phyloP scores from a whole-genome alignment of 2,113 vertebrate species.

The Odobenus rosmarus region DNA sequence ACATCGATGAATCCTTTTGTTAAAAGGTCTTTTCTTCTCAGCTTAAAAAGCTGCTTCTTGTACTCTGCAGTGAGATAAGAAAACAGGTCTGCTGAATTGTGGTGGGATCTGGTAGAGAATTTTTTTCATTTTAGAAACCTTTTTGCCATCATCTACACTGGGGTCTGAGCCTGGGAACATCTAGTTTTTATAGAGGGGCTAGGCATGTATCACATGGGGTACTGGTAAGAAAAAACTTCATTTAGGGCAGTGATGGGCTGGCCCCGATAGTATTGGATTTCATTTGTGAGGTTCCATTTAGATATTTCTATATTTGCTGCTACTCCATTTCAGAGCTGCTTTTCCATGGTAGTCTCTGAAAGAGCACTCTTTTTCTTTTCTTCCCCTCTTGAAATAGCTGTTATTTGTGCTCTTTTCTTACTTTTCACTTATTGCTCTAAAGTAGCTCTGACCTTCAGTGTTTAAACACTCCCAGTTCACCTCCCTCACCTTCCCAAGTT shows the following conservation, averaged over 20 bases:
- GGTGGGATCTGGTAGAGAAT: background rate
- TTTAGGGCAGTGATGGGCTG: background rate
- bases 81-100: constrained; percentile 27
- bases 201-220: background rate
- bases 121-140: background rate
- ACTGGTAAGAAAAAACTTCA: background rate
- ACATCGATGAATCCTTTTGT: background rate
- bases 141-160: constrained; percentile 31
- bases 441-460: background rate
- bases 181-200: background rate
- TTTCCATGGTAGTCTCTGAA: background rate
- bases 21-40: background rate
- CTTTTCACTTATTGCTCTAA: background rate
- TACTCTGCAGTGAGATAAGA: constrained; percentile 18
- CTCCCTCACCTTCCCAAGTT: background rate
- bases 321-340: background rate
- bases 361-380: background rate
- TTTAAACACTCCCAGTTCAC: background rate
- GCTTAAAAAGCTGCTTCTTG: constrained; percentile 14
- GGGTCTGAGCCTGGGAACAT: background rate
- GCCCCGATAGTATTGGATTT: background rate
- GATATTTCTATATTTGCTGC: background rate
- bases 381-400: background rate
- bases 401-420: background rate
- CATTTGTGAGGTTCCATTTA: background rate